Evolutionary conservation across 2,888 invertebrate genomes (phyloP), one percentile per base, ranked within the genome.

Genomic region (Pteria penguin): DNA sequence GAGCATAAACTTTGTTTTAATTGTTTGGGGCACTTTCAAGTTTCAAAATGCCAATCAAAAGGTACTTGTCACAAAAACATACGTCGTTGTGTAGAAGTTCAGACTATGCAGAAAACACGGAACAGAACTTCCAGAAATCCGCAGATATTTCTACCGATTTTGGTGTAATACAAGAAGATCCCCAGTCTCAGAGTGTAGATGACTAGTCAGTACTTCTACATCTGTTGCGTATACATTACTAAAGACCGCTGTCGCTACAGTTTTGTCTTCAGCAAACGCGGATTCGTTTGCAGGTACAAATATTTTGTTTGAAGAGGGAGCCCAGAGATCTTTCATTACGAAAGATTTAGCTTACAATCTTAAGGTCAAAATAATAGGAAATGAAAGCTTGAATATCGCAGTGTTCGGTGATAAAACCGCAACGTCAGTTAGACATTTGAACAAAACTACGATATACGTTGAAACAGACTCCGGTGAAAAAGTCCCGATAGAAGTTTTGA

Each of bases 271-370:
- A 55, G n/a, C 55, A 5, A 55, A 24, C 24, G 55, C 14, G 55
- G 24, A 55, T 55, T 55, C 55, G 55, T 55, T 55, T 55, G 24
- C 55, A 55, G 3, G 55, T 55, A 14, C 55, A 55, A n/a, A n/a
- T n/a, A n/a, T n/a, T n/a, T n/a, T n/a, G n/a, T n/a, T n/a, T n/a
- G n/a, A n/a, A n/a, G n/a, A 65, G 33, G 45, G 36, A 18, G 31
- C 65, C 31, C 62, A 72, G 29, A 54, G 67, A 33, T 70, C 65
- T 29, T 75, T 75, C 54, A 75, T 70, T 29, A 71, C 60, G 2
- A 8, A 63, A 24, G n/a, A n/a, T n/a, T n/a, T n/a, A 45, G 70
- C 60, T 14, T 26, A 65, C 45, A 36, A 66, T 54, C 45, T 75
- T 5, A 8, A 65, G 22, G 31, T 52, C 24, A 11, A 60, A 58